Evolutionary conservation across 2,888 invertebrate species (phyloP).

Genomic region (Drosophila heteroneura): DNA sequence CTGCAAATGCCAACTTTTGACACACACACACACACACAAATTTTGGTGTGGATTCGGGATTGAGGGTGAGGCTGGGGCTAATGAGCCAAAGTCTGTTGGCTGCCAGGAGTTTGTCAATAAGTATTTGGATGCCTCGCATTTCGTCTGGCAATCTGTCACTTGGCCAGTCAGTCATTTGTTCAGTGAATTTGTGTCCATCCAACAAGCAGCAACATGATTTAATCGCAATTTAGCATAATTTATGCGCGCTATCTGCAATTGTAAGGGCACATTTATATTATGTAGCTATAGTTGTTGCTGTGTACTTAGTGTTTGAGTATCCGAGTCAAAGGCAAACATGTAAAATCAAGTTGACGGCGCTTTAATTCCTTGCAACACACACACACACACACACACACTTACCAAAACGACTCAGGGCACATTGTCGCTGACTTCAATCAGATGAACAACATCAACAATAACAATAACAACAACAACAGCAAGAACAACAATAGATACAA

Average conservation of each 20-base stretch:
- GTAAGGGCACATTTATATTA: neutral
- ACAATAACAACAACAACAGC: slow-evolving; percentile 7
- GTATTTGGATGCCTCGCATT: slow-evolving; percentile 17
- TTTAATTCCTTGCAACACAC: neutral
- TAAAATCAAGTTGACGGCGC: slow-evolving; percentile 1
- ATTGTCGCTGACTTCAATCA: slow-evolving; percentile 48
- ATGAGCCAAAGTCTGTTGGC: slow-evolving; percentile 50
- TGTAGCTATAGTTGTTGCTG: slow-evolving; percentile 8
- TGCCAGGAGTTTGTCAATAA: slow-evolving; percentile 51
- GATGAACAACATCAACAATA: slow-evolving; percentile 27
- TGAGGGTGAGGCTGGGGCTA: slow-evolving; percentile 17
- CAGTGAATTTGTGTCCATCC: slow-evolving; percentile 10
- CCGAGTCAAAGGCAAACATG: slow-evolving; percentile 20
- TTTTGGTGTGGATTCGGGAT: slow-evolving; percentile 8
- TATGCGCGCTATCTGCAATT: slow-evolving; percentile 36
- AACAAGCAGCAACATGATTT: slow-evolving; percentile 28
- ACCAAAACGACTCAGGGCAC: slow-evolving; percentile 12
- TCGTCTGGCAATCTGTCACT: slow-evolving; percentile 30
- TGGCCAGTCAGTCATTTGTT: slow-evolving; percentile 27
- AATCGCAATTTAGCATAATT: slow-evolving; percentile 56
- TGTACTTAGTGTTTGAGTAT: neutral
- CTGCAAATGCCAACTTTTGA: slow-evolving; percentile 70
- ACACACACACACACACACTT: neutral
- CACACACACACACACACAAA: slow-evolving; percentile 31
- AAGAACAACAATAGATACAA: slow-evolving; percentile 8